phyloP scores from a whole-genome alignment of 1,140 invertebrate genomes.

The Penaeus vannamei region DNA sequence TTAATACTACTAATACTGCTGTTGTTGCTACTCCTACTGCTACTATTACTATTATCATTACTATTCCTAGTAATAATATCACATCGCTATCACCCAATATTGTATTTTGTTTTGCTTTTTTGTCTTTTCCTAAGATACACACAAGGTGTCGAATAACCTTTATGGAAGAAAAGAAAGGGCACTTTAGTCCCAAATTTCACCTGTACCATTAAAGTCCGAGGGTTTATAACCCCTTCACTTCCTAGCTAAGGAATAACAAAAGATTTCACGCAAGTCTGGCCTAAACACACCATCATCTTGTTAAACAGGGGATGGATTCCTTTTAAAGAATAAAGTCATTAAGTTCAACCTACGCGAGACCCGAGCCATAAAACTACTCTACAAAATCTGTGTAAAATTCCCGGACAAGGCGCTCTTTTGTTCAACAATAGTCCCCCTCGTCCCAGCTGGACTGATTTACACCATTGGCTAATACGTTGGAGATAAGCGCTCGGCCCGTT shows the following conservation, averaged over 20 bases:
- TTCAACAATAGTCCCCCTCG: conserved; percentile 53
- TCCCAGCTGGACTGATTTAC: conserved; percentile 50
- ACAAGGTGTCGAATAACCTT: too few species aligned
- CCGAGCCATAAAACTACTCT: conserved; percentile 56
- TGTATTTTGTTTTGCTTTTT: too few species aligned
- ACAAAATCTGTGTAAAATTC: conserved; percentile 56
- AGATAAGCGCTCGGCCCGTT: conserved; percentile 57
- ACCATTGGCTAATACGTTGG: conserved; percentile 52
- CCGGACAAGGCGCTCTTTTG: conserved; percentile 46
- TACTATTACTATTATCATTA: too few species aligned
- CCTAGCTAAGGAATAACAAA: conserved; percentile 43
- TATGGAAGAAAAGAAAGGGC: neutral
- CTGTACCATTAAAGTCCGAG: conserved; percentile 36
- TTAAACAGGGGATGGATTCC: conserved; percentile 53
- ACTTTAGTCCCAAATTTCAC: neutral
- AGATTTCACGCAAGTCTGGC: conserved; percentile 39
- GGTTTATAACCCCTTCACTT: conserved; percentile 38
- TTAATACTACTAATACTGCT: too few species aligned
- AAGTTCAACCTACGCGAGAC: conserved; percentile 47
- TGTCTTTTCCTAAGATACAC: too few species aligned
- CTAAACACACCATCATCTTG: conserved; percentile 51
- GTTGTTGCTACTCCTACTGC: too few species aligned
- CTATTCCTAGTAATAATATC: too few species aligned
- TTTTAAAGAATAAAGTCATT: conserved; percentile 65
- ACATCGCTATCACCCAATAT: too few species aligned